These are phyloP conservation scores for Machaerirhynchus nigripectus DNA, from an alignment of 2,113 vertebrate genomes.

Conservation along the genomic window DNA sequence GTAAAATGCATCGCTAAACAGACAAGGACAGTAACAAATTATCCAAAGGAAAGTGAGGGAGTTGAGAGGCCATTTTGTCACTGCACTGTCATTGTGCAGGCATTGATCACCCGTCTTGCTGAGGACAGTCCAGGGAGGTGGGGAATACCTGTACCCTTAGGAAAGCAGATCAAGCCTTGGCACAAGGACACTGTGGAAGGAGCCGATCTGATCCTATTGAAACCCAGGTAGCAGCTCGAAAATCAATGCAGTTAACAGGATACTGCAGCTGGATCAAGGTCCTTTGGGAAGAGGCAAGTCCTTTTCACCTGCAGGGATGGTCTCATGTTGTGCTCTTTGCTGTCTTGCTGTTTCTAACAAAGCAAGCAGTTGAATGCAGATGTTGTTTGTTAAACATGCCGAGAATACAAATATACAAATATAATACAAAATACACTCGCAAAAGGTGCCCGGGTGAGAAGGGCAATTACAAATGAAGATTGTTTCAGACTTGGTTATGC, in stretches of 20 bases:
- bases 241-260: not conserved
- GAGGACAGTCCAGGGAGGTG: not conserved
- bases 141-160: not conserved
- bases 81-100: not conserved
- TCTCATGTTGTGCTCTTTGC: rapidly evolving
- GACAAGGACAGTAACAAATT: constrained; percentile 22
- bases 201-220: not conserved
- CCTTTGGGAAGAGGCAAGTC: not conserved
- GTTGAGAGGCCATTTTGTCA: not conserved
- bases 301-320: not conserved
- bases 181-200: not conserved
- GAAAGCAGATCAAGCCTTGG: not conserved
- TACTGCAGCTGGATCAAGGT: not conserved
- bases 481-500: not conserved
- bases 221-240: not conserved
- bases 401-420: not conserved
- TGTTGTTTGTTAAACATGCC: not conserved
- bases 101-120: not conserved
- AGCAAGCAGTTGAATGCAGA: not conserved
- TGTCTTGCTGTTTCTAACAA: not conserved
- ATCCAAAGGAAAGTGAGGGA: not conserved
- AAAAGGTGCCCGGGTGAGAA: not conserved
- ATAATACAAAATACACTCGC: not conserved
- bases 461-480: not conserved
- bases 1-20: not conserved